A percentile compares a stretch with the other conserved stretches of the same genome.
Evolutionary conservation across 2,797 vertebrate genomes (phyloP).

Genomic region (Chrysocyon brachyurus): DNA sequence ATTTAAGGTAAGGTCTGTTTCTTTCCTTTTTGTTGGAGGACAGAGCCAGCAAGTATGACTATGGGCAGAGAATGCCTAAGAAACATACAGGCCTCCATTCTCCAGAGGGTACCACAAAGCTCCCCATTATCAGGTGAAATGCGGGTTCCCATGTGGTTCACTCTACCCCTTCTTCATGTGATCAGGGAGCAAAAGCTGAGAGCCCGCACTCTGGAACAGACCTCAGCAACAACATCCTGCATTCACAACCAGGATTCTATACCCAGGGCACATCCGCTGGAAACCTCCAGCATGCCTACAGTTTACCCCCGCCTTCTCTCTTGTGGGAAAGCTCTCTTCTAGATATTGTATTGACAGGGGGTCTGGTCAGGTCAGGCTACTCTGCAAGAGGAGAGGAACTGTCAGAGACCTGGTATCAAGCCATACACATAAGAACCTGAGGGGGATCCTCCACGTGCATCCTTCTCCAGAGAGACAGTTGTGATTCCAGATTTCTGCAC

Average conservation of each 20-base stretch:
- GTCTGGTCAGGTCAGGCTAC: constrained; percentile 7
- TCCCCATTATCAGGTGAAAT: neutral
- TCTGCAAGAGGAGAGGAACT: neutral
- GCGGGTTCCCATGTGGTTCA: neutral
- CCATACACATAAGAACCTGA: neutral
- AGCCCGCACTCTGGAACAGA: neutral
- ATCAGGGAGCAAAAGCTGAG: neutral
- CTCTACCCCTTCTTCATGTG: neutral
- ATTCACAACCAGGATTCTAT: neutral
- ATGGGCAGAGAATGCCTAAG: neutral
- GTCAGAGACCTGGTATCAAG: constrained; percentile 5
- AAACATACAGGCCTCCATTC: neutral
- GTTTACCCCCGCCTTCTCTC: neutral
- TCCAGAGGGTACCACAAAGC: neutral
- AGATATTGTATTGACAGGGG: neutral
- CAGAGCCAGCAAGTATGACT: neutral
- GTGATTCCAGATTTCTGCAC: constrained; percentile 24
- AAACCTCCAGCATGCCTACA: neutral
- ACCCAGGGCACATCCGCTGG: neutral
- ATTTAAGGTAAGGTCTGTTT: neutral
- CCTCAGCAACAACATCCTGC: neutral
- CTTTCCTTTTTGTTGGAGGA: constrained; percentile 16
- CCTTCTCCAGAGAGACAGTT: constrained; percentile 62
- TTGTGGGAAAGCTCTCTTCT: neutral
- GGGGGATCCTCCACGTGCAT: neutral